These are phyloP conservation scores for Trematocara zebra DNA, from an alignment of 2,113 vertebrate species.

Conservation along the genomic window DNA sequence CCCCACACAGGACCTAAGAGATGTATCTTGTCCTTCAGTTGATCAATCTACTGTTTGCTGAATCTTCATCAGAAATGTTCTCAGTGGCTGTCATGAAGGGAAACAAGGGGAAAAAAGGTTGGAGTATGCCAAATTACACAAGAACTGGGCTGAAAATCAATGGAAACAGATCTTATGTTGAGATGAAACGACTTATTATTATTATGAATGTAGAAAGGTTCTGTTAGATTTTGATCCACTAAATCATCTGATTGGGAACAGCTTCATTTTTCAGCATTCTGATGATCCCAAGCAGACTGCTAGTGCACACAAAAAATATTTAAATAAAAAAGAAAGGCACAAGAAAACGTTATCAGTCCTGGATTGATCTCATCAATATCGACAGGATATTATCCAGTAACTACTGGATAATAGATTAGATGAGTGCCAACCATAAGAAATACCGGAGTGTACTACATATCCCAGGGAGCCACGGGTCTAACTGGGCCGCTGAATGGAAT, in stretches of 20 bases:
- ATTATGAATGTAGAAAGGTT: neutral
- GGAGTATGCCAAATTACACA: neutral
- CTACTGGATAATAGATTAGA: neutral
- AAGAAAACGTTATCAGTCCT: neutral
- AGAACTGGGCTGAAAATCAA: neutral
- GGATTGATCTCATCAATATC: neutral
- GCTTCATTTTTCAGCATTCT: neutral
- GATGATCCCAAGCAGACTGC: neutral
- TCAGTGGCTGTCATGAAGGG: neutral
- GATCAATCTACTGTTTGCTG: neutral
- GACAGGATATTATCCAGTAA: neutral
- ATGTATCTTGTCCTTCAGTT: neutral
- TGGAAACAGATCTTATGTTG: neutral
- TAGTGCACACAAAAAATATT: neutral
- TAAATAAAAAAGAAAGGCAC: neutral
- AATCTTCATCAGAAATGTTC: neutral
- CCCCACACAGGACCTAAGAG: neutral
- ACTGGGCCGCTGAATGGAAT: rapidly evolving
- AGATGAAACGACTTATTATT: neutral
- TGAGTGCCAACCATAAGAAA: neutral
- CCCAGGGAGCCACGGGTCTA: conserved; percentile 33
- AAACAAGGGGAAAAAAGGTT: rapidly evolving
- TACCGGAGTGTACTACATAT: conserved; percentile 49
- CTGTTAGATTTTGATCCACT: neutral
- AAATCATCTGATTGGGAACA: neutral